Percentiles rank a stretch among this genome's conserved stretches.
Evolutionary conservation across 2,113 vertebrate species (phyloP).

Genomic region (Lycaon pictus): DNA sequence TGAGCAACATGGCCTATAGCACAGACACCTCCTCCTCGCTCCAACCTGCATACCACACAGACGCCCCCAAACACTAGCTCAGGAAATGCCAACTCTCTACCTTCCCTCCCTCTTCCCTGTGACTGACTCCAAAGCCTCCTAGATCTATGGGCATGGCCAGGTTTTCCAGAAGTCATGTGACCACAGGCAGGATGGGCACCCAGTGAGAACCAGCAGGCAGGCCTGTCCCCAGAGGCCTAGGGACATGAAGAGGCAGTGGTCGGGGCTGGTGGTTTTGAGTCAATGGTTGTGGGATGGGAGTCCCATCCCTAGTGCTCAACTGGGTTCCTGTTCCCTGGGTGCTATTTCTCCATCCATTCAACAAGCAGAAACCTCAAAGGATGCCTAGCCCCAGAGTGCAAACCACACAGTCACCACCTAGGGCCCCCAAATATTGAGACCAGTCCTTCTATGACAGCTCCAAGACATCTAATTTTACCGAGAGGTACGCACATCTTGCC

Average conservation of each 20-base stretch:
- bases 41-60: not conserved
- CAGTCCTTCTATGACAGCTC: not conserved
- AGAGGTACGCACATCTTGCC: not conserved
- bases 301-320: fast-evolving
- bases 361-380: not conserved
- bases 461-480: not conserved
- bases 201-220: not conserved
- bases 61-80: fast-evolving
- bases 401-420: fast-evolving
- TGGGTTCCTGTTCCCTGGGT: fast-evolving
- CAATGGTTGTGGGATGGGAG: fast-evolving
- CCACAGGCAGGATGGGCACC: not conserved
- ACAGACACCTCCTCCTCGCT: not conserved
- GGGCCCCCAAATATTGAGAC: not conserved
- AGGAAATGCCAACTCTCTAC: too few relatives aligned
- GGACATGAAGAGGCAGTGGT: not conserved
- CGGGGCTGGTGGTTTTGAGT: not conserved
- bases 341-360: fast-evolving
- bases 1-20: not conserved
- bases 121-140: not conserved
- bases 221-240: not conserved
- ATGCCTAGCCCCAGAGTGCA: not conserved
- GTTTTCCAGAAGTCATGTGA: not conserved
- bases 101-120: not conserved
- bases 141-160: fast-evolving